Conservation (phyloP, 2,888 invertebrate genomes). For the Pammene fasciana region DNA sequence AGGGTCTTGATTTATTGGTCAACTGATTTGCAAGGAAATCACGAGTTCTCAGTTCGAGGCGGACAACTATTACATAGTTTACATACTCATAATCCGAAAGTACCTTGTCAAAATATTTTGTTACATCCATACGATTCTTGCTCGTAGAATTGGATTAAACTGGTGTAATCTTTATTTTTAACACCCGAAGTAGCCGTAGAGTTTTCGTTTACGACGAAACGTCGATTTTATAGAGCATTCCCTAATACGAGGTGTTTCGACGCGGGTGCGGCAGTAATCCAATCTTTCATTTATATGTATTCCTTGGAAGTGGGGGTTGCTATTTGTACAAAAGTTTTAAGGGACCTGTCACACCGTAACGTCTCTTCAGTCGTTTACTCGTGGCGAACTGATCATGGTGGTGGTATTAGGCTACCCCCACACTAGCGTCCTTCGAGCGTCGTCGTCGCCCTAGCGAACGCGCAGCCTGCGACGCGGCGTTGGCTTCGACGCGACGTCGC, state of each 20-base stretch:
- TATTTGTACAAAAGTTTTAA: slow-evolving; percentile 35
- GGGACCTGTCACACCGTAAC: slow-evolving; percentile 18
- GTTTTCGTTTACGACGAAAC: slow-evolving; percentile 43
- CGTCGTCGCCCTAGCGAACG: too few relatives aligned
- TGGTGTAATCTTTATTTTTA: slow-evolving; percentile 32
- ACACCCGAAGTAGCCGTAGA: slow-evolving; percentile 46
- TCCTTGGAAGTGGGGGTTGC: slow-evolving; percentile 33
- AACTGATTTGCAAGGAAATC: too few relatives aligned
- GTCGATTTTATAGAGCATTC: slow-evolving; percentile 51
- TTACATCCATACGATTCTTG: neutral
- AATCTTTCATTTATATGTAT: slow-evolving; percentile 58
- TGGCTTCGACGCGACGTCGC: too few relatives aligned
- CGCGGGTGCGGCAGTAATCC: slow-evolving; percentile 50
- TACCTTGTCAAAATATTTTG: neutral
- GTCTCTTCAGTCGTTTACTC: neutral
- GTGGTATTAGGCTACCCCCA: too few relatives aligned
- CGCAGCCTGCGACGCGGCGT: too few relatives aligned
- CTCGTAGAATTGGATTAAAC: slow-evolving; percentile 26
- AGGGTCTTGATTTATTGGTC: too few relatives aligned
- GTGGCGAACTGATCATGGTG: too few relatives aligned
- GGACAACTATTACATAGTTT: too few relatives aligned
- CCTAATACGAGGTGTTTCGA: slow-evolving; percentile 48
- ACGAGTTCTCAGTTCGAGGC: too few relatives aligned
- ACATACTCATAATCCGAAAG: too few relatives aligned
- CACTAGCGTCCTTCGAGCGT: too few relatives aligned